Conservation (phyloP, 30 jellyfish, hydroid and myxozoan species). For the Cassiopea xamachana region DNA sequence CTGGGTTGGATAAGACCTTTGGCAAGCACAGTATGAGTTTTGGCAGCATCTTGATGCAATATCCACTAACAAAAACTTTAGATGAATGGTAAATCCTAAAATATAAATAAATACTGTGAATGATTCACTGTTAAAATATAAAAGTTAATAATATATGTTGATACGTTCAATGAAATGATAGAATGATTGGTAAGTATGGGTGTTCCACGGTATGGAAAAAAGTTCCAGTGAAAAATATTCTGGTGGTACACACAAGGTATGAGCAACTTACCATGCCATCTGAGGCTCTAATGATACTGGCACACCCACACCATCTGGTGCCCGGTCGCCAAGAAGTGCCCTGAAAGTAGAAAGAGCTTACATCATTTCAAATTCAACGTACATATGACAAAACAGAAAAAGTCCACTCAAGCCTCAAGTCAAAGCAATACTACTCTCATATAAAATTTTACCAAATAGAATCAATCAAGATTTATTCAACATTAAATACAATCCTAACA, state of each 20-base stretch:
- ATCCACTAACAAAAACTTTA: slow-evolving; percentile 64
- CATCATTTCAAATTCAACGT: neutral
- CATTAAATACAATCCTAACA: no score
- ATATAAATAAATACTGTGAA: neutral
- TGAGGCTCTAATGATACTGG: slow-evolving; percentile 63
- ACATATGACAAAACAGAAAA: neutral
- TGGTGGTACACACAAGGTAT: neutral
- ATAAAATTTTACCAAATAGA: no score
- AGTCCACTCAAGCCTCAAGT: no score
- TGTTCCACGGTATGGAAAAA: no score
- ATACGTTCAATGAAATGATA: no score
- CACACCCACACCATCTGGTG: slow-evolving; percentile 67
- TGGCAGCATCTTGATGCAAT: slow-evolving; percentile 56
- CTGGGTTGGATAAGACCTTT: slow-evolving; percentile 48
- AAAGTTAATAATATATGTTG: no score
- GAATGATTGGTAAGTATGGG: no score
- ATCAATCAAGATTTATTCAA: no score
- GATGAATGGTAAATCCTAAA: slow-evolving; percentile 52
- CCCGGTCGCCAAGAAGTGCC: slow-evolving; percentile 54
- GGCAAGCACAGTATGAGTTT: slow-evolving; percentile 27
- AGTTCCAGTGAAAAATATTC: no score
- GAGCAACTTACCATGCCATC: slow-evolving; percentile 23
- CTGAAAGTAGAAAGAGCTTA: neutral
- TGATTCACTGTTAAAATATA: no score
- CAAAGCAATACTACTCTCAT: no score